A percentile compares a stretch with the other conserved stretches of the same genome.
These are phyloP conservation scores for Cepaea nemoralis DNA, from an alignment of 1,140 invertebrate species.

Conservation along the genomic window DNA sequence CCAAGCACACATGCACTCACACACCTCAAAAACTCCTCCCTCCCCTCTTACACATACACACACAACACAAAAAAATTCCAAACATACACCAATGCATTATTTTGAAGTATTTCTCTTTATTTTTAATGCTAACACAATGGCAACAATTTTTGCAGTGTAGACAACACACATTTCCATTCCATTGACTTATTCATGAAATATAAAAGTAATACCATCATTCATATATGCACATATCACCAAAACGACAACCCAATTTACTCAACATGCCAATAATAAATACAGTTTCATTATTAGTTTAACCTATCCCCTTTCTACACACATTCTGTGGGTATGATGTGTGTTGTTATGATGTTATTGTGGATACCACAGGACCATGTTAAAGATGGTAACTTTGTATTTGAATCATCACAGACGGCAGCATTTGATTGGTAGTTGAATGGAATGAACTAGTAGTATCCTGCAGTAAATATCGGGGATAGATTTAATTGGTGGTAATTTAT, in stretches of 20 bases:
- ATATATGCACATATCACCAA: background rate
- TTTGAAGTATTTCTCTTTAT: background rate
- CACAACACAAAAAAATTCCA: too few relatives aligned
- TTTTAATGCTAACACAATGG: conserved; percentile 4
- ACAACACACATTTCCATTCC: background rate
- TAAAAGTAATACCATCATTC: background rate
- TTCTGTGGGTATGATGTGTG: background rate
- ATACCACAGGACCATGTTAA: background rate
- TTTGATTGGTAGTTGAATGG: background rate
- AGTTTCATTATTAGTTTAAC: background rate
- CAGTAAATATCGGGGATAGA: background rate
- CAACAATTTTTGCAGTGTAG: background rate
- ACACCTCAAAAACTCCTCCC: too few relatives aligned
- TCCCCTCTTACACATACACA: too few relatives aligned
- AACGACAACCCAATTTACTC: background rate
- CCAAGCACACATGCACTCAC: too few relatives aligned
- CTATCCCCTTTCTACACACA: background rate
- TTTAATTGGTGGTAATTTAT: conserved; percentile 3
- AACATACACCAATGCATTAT: too few relatives aligned
- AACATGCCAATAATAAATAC: background rate
- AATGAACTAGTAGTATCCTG: background rate
- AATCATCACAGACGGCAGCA: background rate
- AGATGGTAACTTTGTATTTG: background rate
- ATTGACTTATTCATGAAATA: background rate
- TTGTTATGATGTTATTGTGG: background rate